Conservation (phyloP, 2,888 invertebrate genomes). For the Chromoteleia sp. region DNA sequence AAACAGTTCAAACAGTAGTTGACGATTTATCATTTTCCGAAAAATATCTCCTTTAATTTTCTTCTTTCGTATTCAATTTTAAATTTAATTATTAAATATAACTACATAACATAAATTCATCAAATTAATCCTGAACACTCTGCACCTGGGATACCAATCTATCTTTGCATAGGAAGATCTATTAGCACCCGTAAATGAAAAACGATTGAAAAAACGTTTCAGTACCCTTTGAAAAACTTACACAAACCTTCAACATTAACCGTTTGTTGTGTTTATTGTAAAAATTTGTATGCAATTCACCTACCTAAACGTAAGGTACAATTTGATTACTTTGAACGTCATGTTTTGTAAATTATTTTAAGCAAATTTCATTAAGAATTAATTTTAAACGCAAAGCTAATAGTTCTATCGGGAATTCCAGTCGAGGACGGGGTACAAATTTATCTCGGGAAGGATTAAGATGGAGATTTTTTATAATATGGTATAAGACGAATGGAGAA, state of each 20-base stretch:
- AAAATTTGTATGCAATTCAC: conserved; percentile 53
- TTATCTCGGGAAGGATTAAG: conserved; percentile 23
- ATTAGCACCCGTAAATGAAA: conserved; percentile 26
- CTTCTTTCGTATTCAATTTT: background rate
- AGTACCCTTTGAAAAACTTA: conserved; percentile 20
- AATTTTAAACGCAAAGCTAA: conserved; percentile 21
- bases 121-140: conserved; percentile 2
- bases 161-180: conserved; percentile 12
- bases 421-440: background rate
- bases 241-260: conserved; percentile 7
- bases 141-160: background rate
- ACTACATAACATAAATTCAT: conserved; percentile 15
- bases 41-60: too few relatives aligned
- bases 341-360: conserved; percentile 13
- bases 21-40: too few relatives aligned
- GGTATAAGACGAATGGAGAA: conserved; percentile 42
- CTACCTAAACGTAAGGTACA: conserved; percentile 3
- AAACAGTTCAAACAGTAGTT: too few relatives aligned
- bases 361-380: conserved; percentile 24
- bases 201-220: conserved; percentile 23
- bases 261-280: conserved; percentile 38
- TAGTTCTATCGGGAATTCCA: background rate
- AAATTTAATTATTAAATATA: conserved; percentile 2
- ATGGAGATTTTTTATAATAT: conserved; percentile 23
- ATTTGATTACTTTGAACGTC: conserved; percentile 20